Evolutionary conservation across 2,888 invertebrate species (phyloP).

Genomic region (Dusona sp.): DNA sequence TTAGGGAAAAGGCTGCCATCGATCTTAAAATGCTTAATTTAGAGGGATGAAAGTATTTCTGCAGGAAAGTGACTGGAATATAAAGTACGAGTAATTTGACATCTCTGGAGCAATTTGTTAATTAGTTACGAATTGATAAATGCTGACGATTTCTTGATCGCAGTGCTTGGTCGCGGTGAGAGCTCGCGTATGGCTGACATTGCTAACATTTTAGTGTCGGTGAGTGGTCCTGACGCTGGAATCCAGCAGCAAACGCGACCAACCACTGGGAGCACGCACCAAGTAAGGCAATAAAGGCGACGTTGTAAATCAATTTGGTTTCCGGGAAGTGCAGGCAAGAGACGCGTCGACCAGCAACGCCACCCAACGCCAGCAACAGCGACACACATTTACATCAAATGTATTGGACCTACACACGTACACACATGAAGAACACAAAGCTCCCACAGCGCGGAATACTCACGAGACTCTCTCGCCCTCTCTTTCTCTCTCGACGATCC

Average conservation of each 20-base stretch:
- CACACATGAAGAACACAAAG: constrained; percentile 55
- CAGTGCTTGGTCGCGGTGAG: background rate
- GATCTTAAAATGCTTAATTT: background rate
- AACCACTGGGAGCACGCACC: constrained; percentile 40
- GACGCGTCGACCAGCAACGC: constrained; percentile 49
- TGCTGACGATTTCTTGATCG: constrained; percentile 4
- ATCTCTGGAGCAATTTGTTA: background rate
- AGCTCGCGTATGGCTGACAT: constrained; percentile 24
- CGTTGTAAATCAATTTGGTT: constrained; percentile 70
- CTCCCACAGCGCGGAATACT: constrained; percentile 54
- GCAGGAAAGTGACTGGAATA: background rate
- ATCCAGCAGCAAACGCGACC: constrained; percentile 30
- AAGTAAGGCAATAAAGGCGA: constrained; percentile 69
- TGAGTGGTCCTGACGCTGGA: constrained; percentile 24
- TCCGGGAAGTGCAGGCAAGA: constrained; percentile 63
- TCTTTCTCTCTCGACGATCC: constrained; percentile 52
- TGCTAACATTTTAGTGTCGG: constrained; percentile 17
- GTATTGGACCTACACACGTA: constrained; percentile 28
- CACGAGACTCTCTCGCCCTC: constrained; percentile 55
- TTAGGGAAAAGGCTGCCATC: background rate
- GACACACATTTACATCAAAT: constrained; percentile 28
- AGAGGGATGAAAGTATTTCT: background rate
- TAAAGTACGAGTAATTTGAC: background rate
- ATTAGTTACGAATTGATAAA: constrained; percentile 5
- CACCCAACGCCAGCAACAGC: constrained; percentile 17